These are phyloP conservation scores for Benitochromis conjunctus DNA, from an alignment of 2,113 vertebrate species.

Conservation along the genomic window DNA sequence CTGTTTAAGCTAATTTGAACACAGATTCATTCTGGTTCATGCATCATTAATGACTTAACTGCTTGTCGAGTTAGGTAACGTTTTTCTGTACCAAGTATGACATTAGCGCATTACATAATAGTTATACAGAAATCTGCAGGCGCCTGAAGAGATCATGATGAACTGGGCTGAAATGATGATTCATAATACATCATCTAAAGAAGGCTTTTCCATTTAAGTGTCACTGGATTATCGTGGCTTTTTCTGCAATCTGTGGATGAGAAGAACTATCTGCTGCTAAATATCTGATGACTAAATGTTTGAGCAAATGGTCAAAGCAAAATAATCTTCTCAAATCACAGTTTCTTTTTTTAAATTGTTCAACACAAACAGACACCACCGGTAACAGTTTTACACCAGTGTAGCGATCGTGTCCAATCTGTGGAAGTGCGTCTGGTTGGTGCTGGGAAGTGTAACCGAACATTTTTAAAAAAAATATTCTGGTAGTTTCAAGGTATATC, in stretches of 20 bases:
- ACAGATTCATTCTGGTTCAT: neutral
- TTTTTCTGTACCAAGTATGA: neutral
- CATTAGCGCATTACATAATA: neutral
- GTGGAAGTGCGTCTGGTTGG: neutral
- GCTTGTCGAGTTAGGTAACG: neutral
- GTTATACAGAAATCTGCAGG: neutral
- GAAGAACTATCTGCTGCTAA: neutral
- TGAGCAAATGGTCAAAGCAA: neutral
- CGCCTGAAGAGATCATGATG: neutral
- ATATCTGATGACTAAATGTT: neutral
- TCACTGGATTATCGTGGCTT: neutral
- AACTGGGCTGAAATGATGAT: neutral
- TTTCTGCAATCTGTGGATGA: neutral
- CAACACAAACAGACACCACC: neutral
- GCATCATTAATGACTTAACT: neutral
- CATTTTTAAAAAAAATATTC: neutral
- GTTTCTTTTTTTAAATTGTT: neutral
- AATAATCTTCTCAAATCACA: neutral
- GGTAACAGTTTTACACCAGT: neutral
- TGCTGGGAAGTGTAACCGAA: neutral
- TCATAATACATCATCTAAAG: neutral
- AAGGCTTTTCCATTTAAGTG: neutral
- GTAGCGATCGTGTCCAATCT: neutral
- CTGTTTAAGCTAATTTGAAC: neutral
- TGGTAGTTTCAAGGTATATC: neutral